Base-by-base conservation (phyloP, 2,888 invertebrate species). In the Sphecodes monilicornis region DNA sequence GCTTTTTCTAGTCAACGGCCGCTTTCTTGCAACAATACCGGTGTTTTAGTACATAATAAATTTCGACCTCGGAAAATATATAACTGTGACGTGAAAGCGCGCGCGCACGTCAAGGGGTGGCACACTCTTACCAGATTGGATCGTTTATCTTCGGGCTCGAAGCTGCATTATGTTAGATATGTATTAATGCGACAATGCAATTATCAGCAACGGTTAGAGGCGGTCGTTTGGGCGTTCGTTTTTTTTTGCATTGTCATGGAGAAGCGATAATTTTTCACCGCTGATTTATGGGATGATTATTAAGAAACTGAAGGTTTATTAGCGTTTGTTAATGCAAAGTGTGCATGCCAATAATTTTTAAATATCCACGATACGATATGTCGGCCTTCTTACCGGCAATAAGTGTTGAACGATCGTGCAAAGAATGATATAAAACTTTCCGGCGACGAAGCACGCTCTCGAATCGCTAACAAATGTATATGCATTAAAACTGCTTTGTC, bases 1-100 rank as follows among this genome's bases (percentile, higher is more conserved):
- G 88, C 89, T 91, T 91, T 92, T 91, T 92, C 90, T 88, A 87
- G 89, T 89, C 89, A 82, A 87, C 86, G 83, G 84, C 82, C 88
- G 82, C 84, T 85, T 90, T 86, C 89, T 90, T 88, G 80, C 85
- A 85, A 87, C 88, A 89, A 89, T 89, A 84, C 82, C 75, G 88
- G 85, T 80, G 85, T 85, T 90, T 89, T 88, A 88, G 87, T 89
- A 84, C 89, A 87, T 84, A 86, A 89, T 89, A 89, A 90, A 89
- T 89, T 87, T 76, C 69, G 76, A 82, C 74, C 85, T 69, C 78
- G 39, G 77, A 57, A 84, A 84, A 81, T 83, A 79, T 83, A 87
- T 85, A 84, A 80, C 79, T 75, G 72, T 70, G 78, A 80, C 87
- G 80, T 80, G 80, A 83, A 80, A 81, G 80, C 75, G 86, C 36